Evolutionary conservation across 2,797 vertebrate genomes (phyloP).

Genomic region (Acrossocheilus wenchowensis): DNA sequence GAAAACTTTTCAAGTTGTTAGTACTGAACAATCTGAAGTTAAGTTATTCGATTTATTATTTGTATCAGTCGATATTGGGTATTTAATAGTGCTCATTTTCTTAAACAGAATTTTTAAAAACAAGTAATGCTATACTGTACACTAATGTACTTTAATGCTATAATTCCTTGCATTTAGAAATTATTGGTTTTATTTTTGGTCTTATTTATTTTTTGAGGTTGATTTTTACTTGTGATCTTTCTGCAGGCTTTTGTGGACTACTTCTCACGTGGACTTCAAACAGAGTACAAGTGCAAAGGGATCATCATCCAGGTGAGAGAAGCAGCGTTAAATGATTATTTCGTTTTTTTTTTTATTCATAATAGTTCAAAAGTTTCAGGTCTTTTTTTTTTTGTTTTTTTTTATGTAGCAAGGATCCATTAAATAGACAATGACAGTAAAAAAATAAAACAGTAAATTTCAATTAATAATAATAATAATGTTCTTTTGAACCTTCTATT

Average conservation of each 20-base stretch:
- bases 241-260: slow-evolving; percentile 91
- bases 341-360: no score
- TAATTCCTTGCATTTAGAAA: neutral
- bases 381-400: no score
- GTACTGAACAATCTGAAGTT: neutral
- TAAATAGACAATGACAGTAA: no score
- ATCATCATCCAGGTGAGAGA: slow-evolving; percentile 91
- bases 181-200: neutral
- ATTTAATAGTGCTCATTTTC: neutral
- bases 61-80: neutral
- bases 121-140: neutral
- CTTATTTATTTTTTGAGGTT: neutral
- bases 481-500: neutral
- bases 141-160: neutral
- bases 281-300: slow-evolving; percentile 91
- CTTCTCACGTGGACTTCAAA: slow-evolving; percentile 90
- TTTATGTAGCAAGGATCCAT: no score
- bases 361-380: no score
- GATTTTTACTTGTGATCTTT: neutral
- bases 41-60: neutral
- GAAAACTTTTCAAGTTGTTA: neutral
- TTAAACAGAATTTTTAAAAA: slow-evolving; percentile 11
- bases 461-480: no score
- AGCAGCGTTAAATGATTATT: neutral
- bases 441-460: no score